Conservation (phyloP, 2,888 invertebrate species). For the Nemotelus pantherinus region DNA sequence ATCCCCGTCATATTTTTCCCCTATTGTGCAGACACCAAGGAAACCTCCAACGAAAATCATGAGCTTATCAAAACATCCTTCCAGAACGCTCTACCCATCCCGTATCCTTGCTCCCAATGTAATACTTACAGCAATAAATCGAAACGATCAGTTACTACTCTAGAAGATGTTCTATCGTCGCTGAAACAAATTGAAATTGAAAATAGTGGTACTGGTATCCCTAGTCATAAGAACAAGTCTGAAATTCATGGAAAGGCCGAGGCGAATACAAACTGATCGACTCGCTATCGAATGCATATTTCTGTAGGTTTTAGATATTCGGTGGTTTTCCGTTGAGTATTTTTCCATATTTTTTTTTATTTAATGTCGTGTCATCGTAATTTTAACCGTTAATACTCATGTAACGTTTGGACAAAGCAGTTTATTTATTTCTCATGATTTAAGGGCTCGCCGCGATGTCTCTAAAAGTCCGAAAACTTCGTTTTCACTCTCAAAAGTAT, state of each 20-base stretch:
- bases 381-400: constrained; percentile 42
- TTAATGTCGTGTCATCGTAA: constrained; percentile 19
- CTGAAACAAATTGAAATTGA: constrained; percentile 8
- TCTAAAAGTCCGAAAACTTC: not conserved
- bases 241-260: constrained; percentile 53
- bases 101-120: constrained; percentile 72
- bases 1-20: constrained; percentile 78
- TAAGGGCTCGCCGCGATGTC: not conserved
- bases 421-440: constrained; percentile 33
- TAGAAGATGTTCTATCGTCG: constrained; percentile 54
- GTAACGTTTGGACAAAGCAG: not conserved
- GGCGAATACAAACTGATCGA: constrained; percentile 38
- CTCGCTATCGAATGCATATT: not conserved
- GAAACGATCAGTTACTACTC: constrained; percentile 29
- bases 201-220: constrained; percentile 53
- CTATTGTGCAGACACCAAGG: constrained; percentile 68
- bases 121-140: constrained; percentile 56
- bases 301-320: constrained; percentile 23
- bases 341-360: constrained; percentile 12
- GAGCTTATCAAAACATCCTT: constrained; percentile 68
- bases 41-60: constrained; percentile 58
- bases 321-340: not conserved
- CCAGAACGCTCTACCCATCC: constrained; percentile 70
- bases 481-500: too few species aligned
- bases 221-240: constrained; percentile 52